Base-by-base conservation (phyloP, 2,113 vertebrate species). In the Cisticola juncidis region DNA sequence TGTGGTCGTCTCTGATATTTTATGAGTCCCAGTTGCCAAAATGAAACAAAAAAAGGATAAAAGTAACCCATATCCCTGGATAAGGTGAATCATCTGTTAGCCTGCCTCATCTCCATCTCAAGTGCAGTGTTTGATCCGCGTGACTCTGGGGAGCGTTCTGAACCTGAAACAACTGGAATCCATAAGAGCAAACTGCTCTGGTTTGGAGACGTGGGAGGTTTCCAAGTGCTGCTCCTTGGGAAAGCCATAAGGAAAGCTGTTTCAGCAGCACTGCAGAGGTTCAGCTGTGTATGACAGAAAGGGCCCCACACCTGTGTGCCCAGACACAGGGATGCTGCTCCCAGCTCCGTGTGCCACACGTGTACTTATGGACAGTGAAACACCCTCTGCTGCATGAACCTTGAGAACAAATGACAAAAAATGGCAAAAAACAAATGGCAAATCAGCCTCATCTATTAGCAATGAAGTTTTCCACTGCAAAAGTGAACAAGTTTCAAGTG, bases 141-240 rank as follows among this genome's bases (percentile, higher is more conserved):
- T 78, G 85, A 65, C 88, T 96, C 94, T 96, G 96, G 96, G 97
- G 94, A 96, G 40, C 12, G 11, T 94, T 95, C 81, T 74, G 66
- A 65, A 93, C 94, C 38, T 65, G 91, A 54, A 97, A 81, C 97
- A 96, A 97, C 95, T 96, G 94, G 83, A 97, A 97, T 95, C 95
- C 62, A 24, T 96, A 79, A 61, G 65, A 95, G 89, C 90, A 97
- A 93, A 98, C 94, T 95, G 97, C 97, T 95, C 86, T 5, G 9
- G 36, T 11, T 22, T 94, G 62, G 81, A 87, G 88, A 58, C 26
- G 28, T 5, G 42, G 76, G 80, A 89, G 28, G 20, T 50, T 94
- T 81, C 53, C 90, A 76, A 94, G 90, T 76, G 81, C 66, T 95
- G 91, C 81, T 95, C 62, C 33, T 54, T 91, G 91, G 95, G 81